These are phyloP conservation scores for Dicentrarchus labrax DNA, from an alignment of 2,113 vertebrate species.

Conservation along the genomic window DNA sequence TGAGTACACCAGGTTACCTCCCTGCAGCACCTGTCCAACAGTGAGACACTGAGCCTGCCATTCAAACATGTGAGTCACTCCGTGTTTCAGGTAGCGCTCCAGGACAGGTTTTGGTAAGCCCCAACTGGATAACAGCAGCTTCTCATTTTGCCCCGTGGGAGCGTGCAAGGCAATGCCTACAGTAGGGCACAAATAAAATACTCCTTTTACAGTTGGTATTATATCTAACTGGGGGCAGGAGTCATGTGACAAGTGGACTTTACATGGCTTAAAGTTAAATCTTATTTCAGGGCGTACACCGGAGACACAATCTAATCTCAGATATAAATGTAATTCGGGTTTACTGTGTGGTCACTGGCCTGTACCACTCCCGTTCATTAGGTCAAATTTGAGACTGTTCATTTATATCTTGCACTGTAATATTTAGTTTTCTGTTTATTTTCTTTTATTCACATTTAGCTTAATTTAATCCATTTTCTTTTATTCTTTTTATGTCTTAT, in stretches of 20 bases:
- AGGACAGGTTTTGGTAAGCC: constrained; percentile 91
- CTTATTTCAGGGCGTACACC: not conserved
- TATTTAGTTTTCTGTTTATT: not conserved
- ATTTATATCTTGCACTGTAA: not conserved
- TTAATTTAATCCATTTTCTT: too few species aligned
- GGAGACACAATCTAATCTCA: not conserved
- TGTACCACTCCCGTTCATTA: not conserved
- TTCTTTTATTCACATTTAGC: not conserved
- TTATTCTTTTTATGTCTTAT: not conserved
- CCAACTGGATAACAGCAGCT: constrained; percentile 93
- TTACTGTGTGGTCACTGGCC: too few species aligned
- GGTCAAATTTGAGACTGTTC: not conserved
- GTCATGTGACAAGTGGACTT: too few species aligned
- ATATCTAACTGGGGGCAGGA: not conserved
- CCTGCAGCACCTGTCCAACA: constrained; percentile 91
- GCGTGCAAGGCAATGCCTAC: constrained; percentile 84
- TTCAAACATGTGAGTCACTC: constrained; percentile 94
- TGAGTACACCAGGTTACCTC: constrained; percentile 95
- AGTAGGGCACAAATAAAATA: constrained; percentile 1
- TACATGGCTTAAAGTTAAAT: too few species aligned
- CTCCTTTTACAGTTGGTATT: not conserved
- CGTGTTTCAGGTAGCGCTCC: constrained; percentile 90
- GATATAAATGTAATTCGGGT: not conserved
- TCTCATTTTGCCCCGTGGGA: constrained; percentile 86
- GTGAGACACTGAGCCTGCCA: constrained; percentile 98